Percentiles rank a stretch among this genome's conserved stretches.
Conservation (phyloP, 2,113 vertebrate genomes). For the Anguilla rostrata region DNA sequence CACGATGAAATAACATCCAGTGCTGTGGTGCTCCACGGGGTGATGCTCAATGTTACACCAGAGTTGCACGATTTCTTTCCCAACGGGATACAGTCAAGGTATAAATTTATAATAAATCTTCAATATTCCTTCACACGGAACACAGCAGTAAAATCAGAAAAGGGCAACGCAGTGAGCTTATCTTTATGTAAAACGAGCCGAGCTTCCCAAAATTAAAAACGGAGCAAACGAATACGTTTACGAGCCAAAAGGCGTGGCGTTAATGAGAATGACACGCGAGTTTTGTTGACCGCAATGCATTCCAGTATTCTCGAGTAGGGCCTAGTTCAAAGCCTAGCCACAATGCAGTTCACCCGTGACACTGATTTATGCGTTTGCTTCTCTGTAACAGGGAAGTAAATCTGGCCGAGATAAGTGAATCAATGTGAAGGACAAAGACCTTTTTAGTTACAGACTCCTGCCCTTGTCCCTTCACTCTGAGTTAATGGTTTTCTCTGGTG, state of each 20-base stretch:
- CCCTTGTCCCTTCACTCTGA: not conserved
- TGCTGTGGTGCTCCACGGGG: not conserved
- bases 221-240: not conserved
- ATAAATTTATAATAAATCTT: not conserved
- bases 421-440: not conserved
- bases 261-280: not conserved
- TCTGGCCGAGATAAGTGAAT: not conserved
- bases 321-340: not conserved
- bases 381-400: not conserved
- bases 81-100: not conserved
- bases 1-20: not conserved
- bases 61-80: not conserved
- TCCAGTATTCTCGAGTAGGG: not conserved
- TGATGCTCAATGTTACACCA: not conserved
- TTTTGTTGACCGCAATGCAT: not conserved
- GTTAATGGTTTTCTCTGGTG: too few species aligned
- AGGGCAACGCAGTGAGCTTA: not conserved
- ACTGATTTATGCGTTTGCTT: not conserved
- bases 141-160: not conserved
- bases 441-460: not conserved
- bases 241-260: not conserved
- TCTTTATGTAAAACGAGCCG: not conserved
- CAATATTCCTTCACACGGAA: not conserved
- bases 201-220: not conserved
- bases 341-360: not conserved